Evolutionary conservation across 2,797 vertebrate genomes (phyloP).

Genomic region (Stomatorhinus walkeri): DNA sequence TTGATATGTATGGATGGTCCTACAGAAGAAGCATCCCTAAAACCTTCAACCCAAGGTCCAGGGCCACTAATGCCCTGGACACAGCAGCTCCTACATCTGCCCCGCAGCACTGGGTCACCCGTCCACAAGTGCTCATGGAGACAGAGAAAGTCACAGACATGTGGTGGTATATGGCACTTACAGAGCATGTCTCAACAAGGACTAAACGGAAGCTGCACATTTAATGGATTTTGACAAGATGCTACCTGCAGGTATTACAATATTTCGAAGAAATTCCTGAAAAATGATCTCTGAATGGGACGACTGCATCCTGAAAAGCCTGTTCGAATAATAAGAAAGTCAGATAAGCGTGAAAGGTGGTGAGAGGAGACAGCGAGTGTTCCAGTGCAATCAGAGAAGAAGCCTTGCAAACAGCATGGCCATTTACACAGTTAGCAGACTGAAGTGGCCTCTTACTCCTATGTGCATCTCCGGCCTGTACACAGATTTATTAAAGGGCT

Average conservation of each 20-base stretch:
- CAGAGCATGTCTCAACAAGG: background rate
- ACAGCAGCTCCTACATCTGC: background rate
- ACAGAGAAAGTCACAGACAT: background rate
- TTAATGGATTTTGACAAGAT: background rate
- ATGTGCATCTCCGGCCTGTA: background rate
- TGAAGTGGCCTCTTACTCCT: background rate
- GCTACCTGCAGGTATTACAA: background rate
- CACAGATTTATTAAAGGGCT: background rate
- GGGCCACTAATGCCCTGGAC: background rate
- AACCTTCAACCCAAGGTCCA: background rate
- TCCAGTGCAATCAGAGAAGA: background rate
- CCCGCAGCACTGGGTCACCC: background rate
- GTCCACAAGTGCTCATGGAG: background rate
- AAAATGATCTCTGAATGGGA: background rate
- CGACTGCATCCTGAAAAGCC: background rate
- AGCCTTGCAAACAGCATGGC: background rate
- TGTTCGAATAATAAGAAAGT: background rate
- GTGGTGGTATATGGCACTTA: background rate
- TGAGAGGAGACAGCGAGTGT: background rate
- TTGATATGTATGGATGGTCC: background rate
- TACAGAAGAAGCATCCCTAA: background rate
- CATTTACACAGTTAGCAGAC: background rate
- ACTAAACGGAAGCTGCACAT: background rate
- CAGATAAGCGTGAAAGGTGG: background rate
- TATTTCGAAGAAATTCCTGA: background rate